A percentile compares a stretch with the other conserved stretches of the same genome.
These are phyloP conservation scores for Dromas ardeola DNA, from an alignment of 2,113 vertebrate genomes.

Conservation along the genomic window DNA sequence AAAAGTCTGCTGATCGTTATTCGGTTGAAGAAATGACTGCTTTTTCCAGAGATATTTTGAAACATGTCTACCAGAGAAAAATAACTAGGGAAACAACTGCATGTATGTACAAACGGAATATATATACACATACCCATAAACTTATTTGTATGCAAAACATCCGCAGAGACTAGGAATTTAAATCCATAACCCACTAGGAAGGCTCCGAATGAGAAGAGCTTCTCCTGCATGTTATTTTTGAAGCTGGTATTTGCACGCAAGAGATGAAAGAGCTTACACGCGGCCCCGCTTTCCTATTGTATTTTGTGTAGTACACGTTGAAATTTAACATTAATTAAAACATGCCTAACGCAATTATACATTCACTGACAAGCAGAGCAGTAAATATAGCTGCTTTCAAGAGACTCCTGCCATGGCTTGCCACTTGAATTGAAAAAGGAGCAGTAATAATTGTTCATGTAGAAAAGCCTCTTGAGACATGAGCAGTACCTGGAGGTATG, in stretches of 20 bases:
- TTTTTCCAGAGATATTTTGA: background rate
- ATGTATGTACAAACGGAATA: background rate
- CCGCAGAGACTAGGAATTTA: background rate
- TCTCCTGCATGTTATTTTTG: background rate
- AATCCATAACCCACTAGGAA: background rate
- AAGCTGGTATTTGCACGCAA: background rate
- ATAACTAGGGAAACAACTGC: background rate
- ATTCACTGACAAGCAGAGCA: background rate
- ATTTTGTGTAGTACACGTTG: rapidly evolving
- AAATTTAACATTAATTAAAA: background rate
- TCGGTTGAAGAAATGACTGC: background rate
- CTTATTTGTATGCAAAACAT: background rate
- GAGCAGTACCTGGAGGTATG: constrained; percentile 82
- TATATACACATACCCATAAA: background rate
- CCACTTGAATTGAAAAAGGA: constrained; percentile 64
- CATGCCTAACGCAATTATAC: background rate
- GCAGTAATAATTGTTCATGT: constrained; percentile 71
- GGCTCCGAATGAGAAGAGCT: background rate
- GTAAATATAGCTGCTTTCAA: constrained; percentile 51
- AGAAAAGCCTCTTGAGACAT: constrained; percentile 83
- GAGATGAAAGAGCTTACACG: background rate
- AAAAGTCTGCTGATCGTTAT: background rate
- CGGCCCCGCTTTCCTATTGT: background rate
- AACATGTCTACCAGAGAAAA: background rate
- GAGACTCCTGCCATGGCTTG: constrained; percentile 73